Base-by-base conservation (phyloP, 2,888 invertebrate species). In the Rhagonycha lutea region DNA sequence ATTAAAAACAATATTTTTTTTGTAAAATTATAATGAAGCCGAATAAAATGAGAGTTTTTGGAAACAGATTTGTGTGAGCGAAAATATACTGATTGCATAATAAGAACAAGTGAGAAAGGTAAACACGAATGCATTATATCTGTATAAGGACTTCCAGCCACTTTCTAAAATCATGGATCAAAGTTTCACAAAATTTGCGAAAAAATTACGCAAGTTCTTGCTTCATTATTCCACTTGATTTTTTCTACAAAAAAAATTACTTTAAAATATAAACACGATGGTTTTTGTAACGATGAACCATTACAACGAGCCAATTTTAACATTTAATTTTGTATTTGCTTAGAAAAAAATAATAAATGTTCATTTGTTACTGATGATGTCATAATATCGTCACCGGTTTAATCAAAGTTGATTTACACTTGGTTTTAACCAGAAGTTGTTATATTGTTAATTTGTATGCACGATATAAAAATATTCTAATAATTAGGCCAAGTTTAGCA, bases 321-420 rank as follows among this genome's bases (percentile, higher is more conserved):
- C n/a, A n/a, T 47, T 47, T 47, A 47, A 47, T n/a, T 47, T 47
- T 47, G 8, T 47, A 47, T 47, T 47, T n/a, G n/a, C 47, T 28
- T 32, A 70, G 62, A 70, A 70, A 70, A 63, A 70, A 70, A 23
- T 70, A 29, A 14, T 70, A 29, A 70, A 70, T 63, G 70, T 63
- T 29, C 70, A 70, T 70, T 70, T 70, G 70, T 9, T 24, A 9
- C 7, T 11, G 32, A 62, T 63, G 63, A 70, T 62, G 62, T 70
- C 63, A 63, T 68, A 18, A 14, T 24, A 24, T 26, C 69, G 61
- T 70, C 69, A 70, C 61, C n/a, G 12, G 12, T 70, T 70, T 14
- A 26, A 26, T 70, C 14, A 68, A 24, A 61, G 60, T 70, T 70
- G 61, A 61, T 70, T 69, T 69, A n/a, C 32, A 47, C 14, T 70